Base-by-base conservation (phyloP, 2,113 vertebrate species). In the Prinia subflava region DNA sequence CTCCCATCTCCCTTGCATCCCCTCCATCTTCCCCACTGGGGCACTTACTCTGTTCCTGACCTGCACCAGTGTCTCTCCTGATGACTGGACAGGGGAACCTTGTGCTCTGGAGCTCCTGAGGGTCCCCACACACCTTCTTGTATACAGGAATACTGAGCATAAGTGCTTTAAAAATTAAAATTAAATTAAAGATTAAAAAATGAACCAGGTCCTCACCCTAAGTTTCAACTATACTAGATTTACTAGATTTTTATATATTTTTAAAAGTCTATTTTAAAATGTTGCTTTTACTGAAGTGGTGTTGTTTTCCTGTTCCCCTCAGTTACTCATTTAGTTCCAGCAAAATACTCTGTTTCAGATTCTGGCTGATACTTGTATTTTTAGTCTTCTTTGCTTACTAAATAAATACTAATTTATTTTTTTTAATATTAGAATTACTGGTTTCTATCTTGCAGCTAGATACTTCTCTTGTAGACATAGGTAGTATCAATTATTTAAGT, bases 341-440 rank as follows among this genome's bases (percentile, higher is more conserved):
- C 18, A 90, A 83, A 90, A 88, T 55, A 80, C 1, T 44, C 8
- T 39, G 5, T 69, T 93, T 90, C 75, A 88, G 31, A 62, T 78
- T 74, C 67, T 80, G 76, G 37, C 35, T 50, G 35, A 50, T 44
- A 59, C 13, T 86, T 89, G 50, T 59, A 28, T 78, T 87, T 95
- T 89, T 87, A 52, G 64, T 69, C 24, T 91, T 33, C 10, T 21
- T 60, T 86, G 8, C 35, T 76, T 62, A 39, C 39, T 39, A 91
- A 85, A 57, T 79, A 83, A 83, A 76, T 33, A 16, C 21, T 35
- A 7, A 39, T 68, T 71, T 5, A 69, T 13, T 20, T 39, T 37
- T 83, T 64, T 47, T 9, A 10, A 28, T 35, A 39, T 55, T 69
- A 65, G 80, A 86, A 85, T 27, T 7, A 27, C 69, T 78, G 25